Conservation (phyloP, 2,888 invertebrate genomes). For the Acanthosoma haemorrhoidale region DNA sequence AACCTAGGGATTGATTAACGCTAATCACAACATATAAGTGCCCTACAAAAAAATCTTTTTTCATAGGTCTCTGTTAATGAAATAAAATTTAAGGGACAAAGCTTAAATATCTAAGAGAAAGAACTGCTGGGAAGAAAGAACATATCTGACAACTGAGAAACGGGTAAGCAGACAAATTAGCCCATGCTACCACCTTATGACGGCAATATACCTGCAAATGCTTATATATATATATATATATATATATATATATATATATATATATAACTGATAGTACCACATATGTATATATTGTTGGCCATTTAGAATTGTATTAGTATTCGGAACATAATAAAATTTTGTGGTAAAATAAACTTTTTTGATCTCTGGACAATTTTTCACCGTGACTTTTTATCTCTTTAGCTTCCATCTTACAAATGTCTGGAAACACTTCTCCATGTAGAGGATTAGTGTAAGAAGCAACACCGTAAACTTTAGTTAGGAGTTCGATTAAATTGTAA, state of each 20-base stretch:
- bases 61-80: background rate
- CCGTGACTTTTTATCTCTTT: too few relatives aligned
- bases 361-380: too few relatives aligned
- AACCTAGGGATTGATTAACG: too few relatives aligned
- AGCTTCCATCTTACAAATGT: slow-evolving; percentile 94
- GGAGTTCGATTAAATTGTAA: slow-evolving; percentile 64
- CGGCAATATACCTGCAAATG: background rate
- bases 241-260: slow-evolving; percentile 17
- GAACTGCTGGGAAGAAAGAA: too few relatives aligned
- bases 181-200: too few relatives aligned
- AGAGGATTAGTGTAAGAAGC: slow-evolving; percentile 95
- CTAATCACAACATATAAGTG: too few relatives aligned
- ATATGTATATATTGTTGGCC: too few relatives aligned
- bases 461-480: slow-evolving; percentile 74
- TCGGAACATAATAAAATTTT: too few relatives aligned
- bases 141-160: too few relatives aligned
- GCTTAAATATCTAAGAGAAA: background rate
- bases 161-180: too few relatives aligned
- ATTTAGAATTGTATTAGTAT: too few relatives aligned
- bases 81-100: background rate
- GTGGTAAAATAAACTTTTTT: too few relatives aligned
- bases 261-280: background rate
- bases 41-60: background rate
- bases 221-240: background rate
- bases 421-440: slow-evolving; percentile 95